Percentiles rank a stretch among this genome's conserved stretches.
phyloP scores from a whole-genome alignment of 2,113 vertebrate genomes.

The Cynoglossus semilaevis region DNA sequence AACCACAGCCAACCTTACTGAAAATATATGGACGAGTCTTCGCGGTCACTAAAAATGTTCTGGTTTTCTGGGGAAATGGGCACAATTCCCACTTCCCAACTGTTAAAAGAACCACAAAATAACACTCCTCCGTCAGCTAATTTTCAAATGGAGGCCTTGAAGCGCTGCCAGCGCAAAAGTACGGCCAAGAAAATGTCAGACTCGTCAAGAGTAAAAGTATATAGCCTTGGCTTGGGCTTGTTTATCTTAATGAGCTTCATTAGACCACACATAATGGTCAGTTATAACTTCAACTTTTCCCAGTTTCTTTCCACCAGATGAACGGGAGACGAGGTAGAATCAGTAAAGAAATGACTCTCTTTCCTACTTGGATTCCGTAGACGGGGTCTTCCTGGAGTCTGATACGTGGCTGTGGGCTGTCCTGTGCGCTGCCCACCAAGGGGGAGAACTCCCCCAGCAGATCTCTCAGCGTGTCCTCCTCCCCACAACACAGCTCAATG shows the following conservation, averaged over 20 bases:
- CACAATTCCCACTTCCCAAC: neutral
- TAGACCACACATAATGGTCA: neutral
- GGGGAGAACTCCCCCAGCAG: constrained; percentile 86
- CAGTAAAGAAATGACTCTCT: too few relatives aligned
- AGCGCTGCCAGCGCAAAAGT: neutral
- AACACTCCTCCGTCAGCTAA: neutral
- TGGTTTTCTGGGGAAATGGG: neutral
- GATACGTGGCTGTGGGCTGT: constrained; percentile 87
- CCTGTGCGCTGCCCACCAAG: constrained; percentile 81
- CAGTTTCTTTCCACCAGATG: neutral
- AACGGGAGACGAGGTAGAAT: neutral
- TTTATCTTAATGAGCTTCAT: constrained; percentile 7
- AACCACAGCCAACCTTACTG: neutral
- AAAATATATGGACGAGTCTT: neutral
- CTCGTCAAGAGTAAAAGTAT: neutral
- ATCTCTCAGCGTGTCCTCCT: constrained; percentile 91
- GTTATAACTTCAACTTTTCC: neutral
- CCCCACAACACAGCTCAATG: constrained; percentile 93
- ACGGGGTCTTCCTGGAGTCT: constrained; percentile 91
- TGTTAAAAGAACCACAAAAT: constrained; percentile 5
- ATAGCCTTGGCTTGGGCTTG: neutral
- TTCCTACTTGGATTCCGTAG: constrained; percentile 89
- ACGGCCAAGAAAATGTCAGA: constrained; percentile 4
- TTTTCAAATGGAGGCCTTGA: neutral
- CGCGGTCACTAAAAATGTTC: neutral